Evolutionary conservation across 2,888 invertebrate species (phyloP), one percentile per base, ranked within the genome.

Genomic region (Synergus gifuensis): DNA sequence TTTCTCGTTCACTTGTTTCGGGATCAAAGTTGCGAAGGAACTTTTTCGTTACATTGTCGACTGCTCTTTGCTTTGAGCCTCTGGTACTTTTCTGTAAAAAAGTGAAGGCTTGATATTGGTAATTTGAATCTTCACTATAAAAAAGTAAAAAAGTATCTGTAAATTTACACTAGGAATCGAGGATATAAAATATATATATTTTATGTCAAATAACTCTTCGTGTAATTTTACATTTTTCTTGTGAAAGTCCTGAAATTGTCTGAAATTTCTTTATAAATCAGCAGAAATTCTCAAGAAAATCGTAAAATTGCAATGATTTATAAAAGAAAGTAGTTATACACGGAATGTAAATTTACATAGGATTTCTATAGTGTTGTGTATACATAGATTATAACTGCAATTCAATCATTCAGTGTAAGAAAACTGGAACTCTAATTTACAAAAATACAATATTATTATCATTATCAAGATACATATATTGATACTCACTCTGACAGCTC

Each of bases 1-100:
- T 94, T 93, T 98, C 96, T 69, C 97, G 93, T 66, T 94, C 95
- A 83, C 97, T 97, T 82, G 94, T 95, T 90, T 97, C 96, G 0
- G 97, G 97, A 91, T 97, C 96, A 88, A 96, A 96, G 89, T 96
- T 90, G 22, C 89, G 83, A 1, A 92, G 83, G 44, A 91, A 92
- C 46, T 92, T 90, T 77, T 86, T 90, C 0, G 91, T 88, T 8
- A 89, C 86, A 9, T 78, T 88, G 77, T 91, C 91, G 0, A 87
- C 87, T 0, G 76, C 88, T 76, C 82, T 85, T 5, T 86, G 87
- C 49, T 87, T 84, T 0, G 89, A 78, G 5, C 88, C 88, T 66
- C 91, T 86, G 0, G 87, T 88, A 77, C 60, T 87, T 88, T 87
- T 22, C 2, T 66, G 66, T 60, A 62, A 67, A 9, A 66, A 58